A percentile compares a stretch with the other conserved stretches of the same genome.
Conservation (phyloP, 2,113 vertebrate genomes). For the Nicator chloris region DNA sequence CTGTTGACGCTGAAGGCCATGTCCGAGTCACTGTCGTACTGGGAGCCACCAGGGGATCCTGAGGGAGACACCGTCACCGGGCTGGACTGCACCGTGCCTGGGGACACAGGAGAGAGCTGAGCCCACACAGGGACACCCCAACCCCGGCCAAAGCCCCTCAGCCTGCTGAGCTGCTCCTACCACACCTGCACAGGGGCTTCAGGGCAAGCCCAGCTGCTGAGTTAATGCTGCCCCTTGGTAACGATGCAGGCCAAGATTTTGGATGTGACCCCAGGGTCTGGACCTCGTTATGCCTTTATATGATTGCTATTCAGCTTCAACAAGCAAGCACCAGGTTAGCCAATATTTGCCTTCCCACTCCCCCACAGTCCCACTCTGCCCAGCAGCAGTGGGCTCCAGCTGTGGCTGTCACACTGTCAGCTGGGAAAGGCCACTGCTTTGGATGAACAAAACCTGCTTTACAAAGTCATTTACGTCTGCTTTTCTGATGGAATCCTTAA, state of each 20-base stretch:
- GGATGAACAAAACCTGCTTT: neutral
- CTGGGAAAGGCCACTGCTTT: neutral
- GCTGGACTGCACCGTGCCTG: constrained; percentile 91
- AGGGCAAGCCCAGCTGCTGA: neutral
- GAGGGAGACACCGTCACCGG: constrained; percentile 84
- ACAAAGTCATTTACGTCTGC: neutral
- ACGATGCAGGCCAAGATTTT: rapidly evolving
- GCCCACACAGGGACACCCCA: neutral
- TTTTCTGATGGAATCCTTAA: neutral
- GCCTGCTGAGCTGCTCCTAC: neutral
- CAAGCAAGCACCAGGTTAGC: neutral
- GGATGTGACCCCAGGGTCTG: neutral
- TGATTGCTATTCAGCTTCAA: neutral
- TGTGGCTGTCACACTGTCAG: neutral
- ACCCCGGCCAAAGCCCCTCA: neutral
- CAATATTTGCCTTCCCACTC: neutral
- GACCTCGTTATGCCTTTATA: neutral
- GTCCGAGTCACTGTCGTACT: constrained; percentile 95
- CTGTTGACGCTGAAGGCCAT: constrained; percentile 95
- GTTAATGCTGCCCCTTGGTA: neutral
- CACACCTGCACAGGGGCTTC: rapidly evolving
- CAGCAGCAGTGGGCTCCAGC: neutral
- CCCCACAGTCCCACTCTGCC: rapidly evolving
- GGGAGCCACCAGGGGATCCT: constrained; percentile 87
- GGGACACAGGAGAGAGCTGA: constrained; percentile 31